Conservation (phyloP, 2,797 vertebrate genomes). For the Mionectes olivaceus region DNA sequence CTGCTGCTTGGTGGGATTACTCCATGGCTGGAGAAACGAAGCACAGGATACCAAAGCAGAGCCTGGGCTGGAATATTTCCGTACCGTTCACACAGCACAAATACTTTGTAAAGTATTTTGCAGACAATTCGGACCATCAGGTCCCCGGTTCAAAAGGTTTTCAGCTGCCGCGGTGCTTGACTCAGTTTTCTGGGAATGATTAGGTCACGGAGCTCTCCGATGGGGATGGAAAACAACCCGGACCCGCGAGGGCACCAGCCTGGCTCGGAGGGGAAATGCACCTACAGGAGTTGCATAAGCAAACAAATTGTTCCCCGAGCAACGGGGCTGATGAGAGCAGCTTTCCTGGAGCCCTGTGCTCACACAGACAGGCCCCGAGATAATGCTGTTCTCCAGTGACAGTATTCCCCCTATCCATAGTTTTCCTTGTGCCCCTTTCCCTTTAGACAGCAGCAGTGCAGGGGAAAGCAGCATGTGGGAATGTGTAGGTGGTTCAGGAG, state of each 20-base stretch:
- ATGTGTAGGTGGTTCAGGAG: neutral
- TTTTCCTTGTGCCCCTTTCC: neutral
- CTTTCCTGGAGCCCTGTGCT: neutral
- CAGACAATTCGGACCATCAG: accelerated
- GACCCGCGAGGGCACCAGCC: neutral
- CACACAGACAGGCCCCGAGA: neutral
- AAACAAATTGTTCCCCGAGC: slow-evolving; percentile 51
- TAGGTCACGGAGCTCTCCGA: accelerated
- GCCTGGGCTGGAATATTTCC: neutral
- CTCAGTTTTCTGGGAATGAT: accelerated
- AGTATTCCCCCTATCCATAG: accelerated
- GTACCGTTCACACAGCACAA: accelerated
- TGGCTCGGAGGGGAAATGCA: neutral
- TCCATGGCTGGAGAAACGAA: neutral
- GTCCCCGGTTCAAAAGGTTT: neutral
- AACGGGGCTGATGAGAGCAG: neutral
- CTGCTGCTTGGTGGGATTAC: accelerated
- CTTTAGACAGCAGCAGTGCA: neutral
- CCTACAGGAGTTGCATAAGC: neutral
- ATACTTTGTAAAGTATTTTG: neutral
- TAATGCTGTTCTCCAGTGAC: neutral
- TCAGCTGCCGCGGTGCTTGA: neutral
- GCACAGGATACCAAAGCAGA: neutral
- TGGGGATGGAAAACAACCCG: neutral
- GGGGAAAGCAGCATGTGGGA: accelerated